Evolutionary conservation across 2,797 vertebrate genomes (phyloP).

Genomic region (Spinus olivaceus): DNA sequence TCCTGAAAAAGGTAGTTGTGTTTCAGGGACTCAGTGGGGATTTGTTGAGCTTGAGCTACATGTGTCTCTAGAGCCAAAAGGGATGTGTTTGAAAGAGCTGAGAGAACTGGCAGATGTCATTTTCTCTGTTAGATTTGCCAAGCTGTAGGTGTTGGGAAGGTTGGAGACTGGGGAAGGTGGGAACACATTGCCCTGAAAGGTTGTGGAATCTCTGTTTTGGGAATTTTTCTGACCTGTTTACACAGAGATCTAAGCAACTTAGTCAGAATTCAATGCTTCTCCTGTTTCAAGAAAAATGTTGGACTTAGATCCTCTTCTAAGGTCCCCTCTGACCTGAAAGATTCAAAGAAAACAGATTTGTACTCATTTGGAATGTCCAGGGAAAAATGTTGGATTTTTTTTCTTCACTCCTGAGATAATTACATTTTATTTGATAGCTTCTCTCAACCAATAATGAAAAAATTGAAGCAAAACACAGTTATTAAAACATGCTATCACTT

Average conservation of each 20-base stretch:
- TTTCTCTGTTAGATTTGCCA: not conserved
- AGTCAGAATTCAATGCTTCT: not conserved
- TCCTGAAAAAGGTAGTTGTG: not conserved
- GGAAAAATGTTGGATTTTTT: not conserved
- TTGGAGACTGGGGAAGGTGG: not conserved
- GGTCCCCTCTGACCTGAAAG: not conserved
- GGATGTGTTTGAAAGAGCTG: not conserved
- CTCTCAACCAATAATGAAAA: not conserved
- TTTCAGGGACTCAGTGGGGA: not conserved
- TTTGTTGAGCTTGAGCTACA: not conserved
- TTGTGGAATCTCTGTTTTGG: not conserved
- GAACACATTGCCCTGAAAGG: fast-evolving
- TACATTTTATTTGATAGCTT: not conserved
- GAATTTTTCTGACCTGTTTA: not conserved
- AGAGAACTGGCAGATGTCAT: not conserved
- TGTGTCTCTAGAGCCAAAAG: not conserved
- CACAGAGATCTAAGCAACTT: not conserved
- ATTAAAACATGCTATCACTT: not conserved
- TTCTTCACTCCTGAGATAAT: not conserved
- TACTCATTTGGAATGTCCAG: not conserved
- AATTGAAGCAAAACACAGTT: not conserved
- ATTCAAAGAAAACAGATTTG: not conserved
- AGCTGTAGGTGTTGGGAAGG: not conserved
- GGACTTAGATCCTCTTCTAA: not conserved
- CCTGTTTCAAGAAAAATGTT: not conserved